Evolutionary conservation across 1,140 invertebrate species (phyloP), one percentile per base, ranked within the genome.

Genomic region (Tribolium madens): DNA sequence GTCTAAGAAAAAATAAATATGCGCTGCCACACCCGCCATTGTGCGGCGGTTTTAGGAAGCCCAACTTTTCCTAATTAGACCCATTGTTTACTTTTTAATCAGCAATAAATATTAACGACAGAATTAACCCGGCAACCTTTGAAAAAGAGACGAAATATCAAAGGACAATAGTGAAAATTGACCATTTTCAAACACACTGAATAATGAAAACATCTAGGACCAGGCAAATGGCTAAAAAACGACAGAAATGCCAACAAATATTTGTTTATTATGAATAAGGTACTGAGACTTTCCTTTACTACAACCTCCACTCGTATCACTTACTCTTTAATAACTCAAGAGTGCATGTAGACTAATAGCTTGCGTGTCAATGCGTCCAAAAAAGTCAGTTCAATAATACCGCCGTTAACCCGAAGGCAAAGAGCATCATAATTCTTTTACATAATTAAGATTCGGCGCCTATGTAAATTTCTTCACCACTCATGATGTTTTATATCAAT

Each of bases 401-500:
- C 57, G 57, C 57, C 57, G 13, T 64, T 64, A 64, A 33, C 57
- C 57, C 26, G 57, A 31, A 33, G 57, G 57, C 57, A 26, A 64
- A 33, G 57, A 33, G 31, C 57, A 18, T 64, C 57, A 64, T 64
- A 64, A 64, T 64, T 64, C 57, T 64, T 64, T 64, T 33, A 64
- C 26, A 71, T 47, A 71, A 71, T 71, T 71, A 71, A 71, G 68
- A 48, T 71, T 71, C 47, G 68, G 47, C 68, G 68, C 68, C 68
- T 71, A 71, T 71, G 68, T 71, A 71, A 71, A 71, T 71, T 71
- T 71, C 68, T 71, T 71, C 42, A 18, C 68, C 46, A 26, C 57
- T 64, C 68, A 47, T 47, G 14, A 47, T 17, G 68, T 50, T 48
- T 71, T 71, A 47, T 48, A 71, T 71, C 68, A 71, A 71, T 71